These are phyloP conservation scores for Chaitophorus viminalis DNA, from an alignment of 2,888 invertebrate genomes.

Conservation along the genomic window DNA sequence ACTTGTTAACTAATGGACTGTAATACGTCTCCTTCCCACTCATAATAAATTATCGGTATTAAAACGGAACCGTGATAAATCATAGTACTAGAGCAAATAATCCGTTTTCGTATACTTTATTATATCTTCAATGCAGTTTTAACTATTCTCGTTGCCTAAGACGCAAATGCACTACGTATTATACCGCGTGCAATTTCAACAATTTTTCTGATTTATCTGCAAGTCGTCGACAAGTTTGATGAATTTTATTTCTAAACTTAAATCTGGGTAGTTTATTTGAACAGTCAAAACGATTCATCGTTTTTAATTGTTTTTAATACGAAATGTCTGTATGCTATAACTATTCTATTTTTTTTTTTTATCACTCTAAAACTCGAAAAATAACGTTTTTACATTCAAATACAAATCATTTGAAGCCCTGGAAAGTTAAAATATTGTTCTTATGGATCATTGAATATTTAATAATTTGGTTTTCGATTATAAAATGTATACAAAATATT, in stretches of 20 bases:
- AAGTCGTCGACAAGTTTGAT: not conserved
- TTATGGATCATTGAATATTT: too few species aligned
- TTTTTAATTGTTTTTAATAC: not conserved
- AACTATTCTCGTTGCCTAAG: not conserved
- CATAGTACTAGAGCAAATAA: constrained; percentile 15
- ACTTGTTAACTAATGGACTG: constrained; percentile 18
- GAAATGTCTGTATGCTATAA: not conserved
- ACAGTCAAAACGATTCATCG: not conserved
- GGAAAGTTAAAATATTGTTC: too few species aligned
- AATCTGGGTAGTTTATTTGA: constrained; percentile 4
- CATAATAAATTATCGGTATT: constrained; percentile 23
- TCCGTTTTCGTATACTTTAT: constrained; percentile 12
- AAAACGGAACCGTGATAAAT: constrained; percentile 10
- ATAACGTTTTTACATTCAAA: not conserved
- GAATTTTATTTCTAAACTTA: constrained; percentile 1
- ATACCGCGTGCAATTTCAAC: not conserved
- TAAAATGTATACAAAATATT: not conserved
- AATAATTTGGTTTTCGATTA: not conserved
- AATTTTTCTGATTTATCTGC: constrained; percentile 33
- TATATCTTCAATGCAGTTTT: not conserved
- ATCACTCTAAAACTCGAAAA: not conserved
- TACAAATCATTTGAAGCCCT: not conserved
- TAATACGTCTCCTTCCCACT: not conserved
- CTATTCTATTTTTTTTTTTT: not conserved
- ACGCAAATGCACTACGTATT: not conserved